Evolutionary conservation across 2,888 invertebrate genomes (phyloP), one percentile per base, ranked within the genome.

Genomic region (Sinohyriopsis cumingii): DNA sequence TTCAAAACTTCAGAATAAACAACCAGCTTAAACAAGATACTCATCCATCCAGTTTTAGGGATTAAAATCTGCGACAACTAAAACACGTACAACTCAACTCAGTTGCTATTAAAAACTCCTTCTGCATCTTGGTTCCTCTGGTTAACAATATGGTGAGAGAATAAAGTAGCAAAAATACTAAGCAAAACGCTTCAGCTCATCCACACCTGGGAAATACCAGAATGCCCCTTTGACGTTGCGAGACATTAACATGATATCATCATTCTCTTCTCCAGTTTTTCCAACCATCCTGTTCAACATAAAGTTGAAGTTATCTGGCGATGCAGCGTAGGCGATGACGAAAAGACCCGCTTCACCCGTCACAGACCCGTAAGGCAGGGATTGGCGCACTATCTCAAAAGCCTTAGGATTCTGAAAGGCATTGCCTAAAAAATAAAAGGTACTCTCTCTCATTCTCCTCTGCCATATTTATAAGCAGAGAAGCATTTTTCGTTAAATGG

Each of bases 271-370:
- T 33, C 7, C 7, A 20, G 84, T 85, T 15, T 84, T 83, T 5
- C 89, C 89, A 5, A 89, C 89, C 90, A 90, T 90, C 59, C 88
- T 82, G 74, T 90, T 88, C 68, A 90, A 74, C 89, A 90, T 89
- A 80, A 76, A 90, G 75, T 90, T 86, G 53, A 87, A 82, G 77
- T 89, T 88, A 18, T 83, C 77, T 0, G 89, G 87, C 18, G 82
- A 82, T 0, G 84, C 86, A 19, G 89, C 84, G 71, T 89, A 90
- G 45, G 84, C 89, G 70, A 90, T 90, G 82, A 90, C 90, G 78
- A 90, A 90, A 4, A 90, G 82, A 15, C 90, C 89, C 20, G 86
- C 82, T 18, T 87, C 86, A 9, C 80, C 86, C 22, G 77, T 75
- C n/a, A 89, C 68, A 7, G 78, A 86, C 19, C 90, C 90, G 65